These are phyloP conservation scores for Phylloscopus trochiloides DNA, from an alignment of 2,113 vertebrate species.

Conservation along the genomic window DNA sequence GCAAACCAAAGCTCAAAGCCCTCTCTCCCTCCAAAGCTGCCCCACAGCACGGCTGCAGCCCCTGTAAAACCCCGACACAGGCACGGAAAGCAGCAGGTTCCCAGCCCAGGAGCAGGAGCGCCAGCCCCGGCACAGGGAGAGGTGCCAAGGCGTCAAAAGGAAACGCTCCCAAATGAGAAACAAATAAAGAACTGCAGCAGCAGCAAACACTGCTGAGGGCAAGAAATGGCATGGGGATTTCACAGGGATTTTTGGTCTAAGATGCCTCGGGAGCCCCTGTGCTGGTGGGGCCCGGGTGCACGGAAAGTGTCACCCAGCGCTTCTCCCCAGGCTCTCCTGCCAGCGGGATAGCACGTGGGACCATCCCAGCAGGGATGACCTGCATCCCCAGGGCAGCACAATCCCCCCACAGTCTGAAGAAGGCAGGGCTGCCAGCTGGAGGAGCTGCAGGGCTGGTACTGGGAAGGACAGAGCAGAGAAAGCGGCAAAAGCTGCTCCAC, in stretches of 20 bases:
- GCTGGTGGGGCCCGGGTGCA: rapidly evolving
- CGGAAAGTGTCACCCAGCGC: rapidly evolving
- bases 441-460: rapidly evolving
- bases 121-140: rapidly evolving
- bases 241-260: slow-evolving; percentile 54
- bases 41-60: neutral
- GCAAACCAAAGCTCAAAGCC: neutral
- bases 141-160: neutral
- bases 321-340: neutral
- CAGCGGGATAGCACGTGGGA: neutral
- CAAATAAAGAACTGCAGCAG: neutral
- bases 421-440: neutral
- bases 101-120: neutral
- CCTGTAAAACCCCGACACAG: neutral
- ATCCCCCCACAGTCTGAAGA: rapidly evolving
- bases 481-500: neutral
- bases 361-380: neutral
- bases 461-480: neutral
- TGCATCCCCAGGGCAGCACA: neutral
- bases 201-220: neutral
- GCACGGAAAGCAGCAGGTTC: neutral
- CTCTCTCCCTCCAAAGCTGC: neutral
- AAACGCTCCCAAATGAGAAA: neutral
- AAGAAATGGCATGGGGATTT: neutral
- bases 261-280: neutral